Conservation (phyloP, 2,797 vertebrate genomes). For the Tamandua tetradactyla region DNA sequence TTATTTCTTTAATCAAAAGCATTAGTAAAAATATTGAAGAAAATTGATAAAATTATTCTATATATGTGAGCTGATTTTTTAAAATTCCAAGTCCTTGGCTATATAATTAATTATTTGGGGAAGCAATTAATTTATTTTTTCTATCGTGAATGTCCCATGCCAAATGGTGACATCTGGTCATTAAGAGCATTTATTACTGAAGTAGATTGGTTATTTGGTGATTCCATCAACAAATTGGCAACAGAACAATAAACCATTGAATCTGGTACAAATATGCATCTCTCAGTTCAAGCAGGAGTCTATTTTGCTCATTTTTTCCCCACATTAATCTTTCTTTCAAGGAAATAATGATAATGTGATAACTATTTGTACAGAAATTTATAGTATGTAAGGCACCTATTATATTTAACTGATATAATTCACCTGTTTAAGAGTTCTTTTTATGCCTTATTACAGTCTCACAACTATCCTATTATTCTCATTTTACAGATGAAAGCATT, state of each 20-base stretch:
- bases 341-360: background rate
- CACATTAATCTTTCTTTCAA: slow-evolving; percentile 11
- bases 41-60: background rate
- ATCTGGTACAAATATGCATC: background rate
- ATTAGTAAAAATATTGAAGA: background rate
- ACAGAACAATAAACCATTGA: background rate
- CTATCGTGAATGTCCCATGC: background rate
- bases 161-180: background rate
- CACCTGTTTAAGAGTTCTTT: background rate
- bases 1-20: slow-evolving; percentile 13
- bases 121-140: slow-evolving; percentile 15
- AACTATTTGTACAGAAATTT: background rate
- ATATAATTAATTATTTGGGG: background rate
- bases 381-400: background rate
- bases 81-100: background rate
- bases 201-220: background rate
- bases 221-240: background rate
- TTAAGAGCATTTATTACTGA: background rate
- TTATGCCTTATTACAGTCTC: background rate
- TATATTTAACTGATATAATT: background rate
- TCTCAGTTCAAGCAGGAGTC: background rate
- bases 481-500: slow-evolving; percentile 5
- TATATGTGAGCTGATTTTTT: background rate
- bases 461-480: background rate
- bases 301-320: background rate